Evolutionary conservation across 2,797 vertebrate genomes (phyloP), one percentile per base, ranked within the genome.

Genomic region (Chaetodon trifasciatus): DNA sequence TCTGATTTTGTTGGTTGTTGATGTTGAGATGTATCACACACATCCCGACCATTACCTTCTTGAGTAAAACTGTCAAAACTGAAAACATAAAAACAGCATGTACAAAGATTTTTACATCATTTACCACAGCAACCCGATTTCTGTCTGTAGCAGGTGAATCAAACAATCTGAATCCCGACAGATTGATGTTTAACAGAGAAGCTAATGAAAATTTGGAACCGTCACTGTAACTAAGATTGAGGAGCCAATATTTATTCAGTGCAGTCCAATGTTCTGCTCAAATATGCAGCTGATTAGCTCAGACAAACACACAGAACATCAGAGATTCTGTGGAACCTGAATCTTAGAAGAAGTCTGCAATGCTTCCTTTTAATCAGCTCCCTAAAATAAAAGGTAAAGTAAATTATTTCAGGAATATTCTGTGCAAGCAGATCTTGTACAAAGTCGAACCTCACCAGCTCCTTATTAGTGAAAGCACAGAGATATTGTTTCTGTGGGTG

Each of bases 241-340:
- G 1, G 15, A 53, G 50, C 23, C 32, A 49, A 35, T 69, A 68
- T 68, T 56, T 55, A 24, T 67, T 39, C 19, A 10, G 24, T 9
- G 7, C 46, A 60, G 24, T 60, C 19, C 61, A 12, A 4, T 72
- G 57, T 62, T 62, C n/a, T 50, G 21, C 44, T 53, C 62, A 79
- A 52, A 72, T 53, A 72, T 60, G 35, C 37, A 53, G 32, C 40
- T 53, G 44, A 60, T 35, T 24, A 35, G 0, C 19, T 16, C 10
- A 56, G 40, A 62, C 39, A 8, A 55, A 46, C 24, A 35, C 47
- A 19, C 39, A 56, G 28, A 40, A 19, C 39, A 0, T 44, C 1
- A 40, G 4, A 53, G 47, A 55, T 69, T 21, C 37, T 28, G 8
- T 16, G 24, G 44, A 53, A 73, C n/a, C 0, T 15, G 11, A 53